These are phyloP conservation scores for Triops cancriformis DNA, from an alignment of 1,140 invertebrate species.

Conservation along the genomic window DNA sequence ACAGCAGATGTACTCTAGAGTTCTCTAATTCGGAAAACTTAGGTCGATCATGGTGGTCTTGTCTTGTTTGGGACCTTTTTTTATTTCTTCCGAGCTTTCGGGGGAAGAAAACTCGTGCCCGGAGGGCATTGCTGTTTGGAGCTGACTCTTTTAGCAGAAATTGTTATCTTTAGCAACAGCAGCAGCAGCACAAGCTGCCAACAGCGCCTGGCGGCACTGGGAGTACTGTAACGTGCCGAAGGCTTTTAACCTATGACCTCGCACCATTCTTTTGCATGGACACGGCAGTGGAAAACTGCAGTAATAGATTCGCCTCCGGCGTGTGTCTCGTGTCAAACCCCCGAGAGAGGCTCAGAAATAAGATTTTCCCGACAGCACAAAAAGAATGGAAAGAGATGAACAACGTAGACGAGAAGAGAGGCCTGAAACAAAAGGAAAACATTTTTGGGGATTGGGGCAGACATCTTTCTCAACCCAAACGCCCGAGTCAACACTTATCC, in stretches of 20 bases:
- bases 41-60: neutral
- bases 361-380: neutral
- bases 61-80: neutral
- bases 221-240: neutral
- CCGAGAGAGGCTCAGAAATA: neutral
- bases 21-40: neutral
- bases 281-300: neutral
- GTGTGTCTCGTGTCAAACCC: neutral
- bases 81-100: neutral
- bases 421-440: neutral
- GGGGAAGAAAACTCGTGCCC: neutral
- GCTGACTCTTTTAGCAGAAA: neutral
- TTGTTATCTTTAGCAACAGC: conserved; percentile 8
- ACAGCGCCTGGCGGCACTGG: conserved; percentile 11
- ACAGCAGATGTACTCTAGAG: neutral
- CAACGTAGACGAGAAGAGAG: neutral
- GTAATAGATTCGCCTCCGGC: neutral
- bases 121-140: neutral
- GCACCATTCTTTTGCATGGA: conserved; percentile 5
- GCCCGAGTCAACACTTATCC: neutral
- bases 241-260: neutral
- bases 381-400: neutral
- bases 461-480: neutral
- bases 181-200: conserved; percentile 2
- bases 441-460: neutral